Evolutionary conservation across 2,888 invertebrate species (phyloP), one percentile per base, ranked within the genome.

Genomic region (Drosophila paracracens): DNA sequence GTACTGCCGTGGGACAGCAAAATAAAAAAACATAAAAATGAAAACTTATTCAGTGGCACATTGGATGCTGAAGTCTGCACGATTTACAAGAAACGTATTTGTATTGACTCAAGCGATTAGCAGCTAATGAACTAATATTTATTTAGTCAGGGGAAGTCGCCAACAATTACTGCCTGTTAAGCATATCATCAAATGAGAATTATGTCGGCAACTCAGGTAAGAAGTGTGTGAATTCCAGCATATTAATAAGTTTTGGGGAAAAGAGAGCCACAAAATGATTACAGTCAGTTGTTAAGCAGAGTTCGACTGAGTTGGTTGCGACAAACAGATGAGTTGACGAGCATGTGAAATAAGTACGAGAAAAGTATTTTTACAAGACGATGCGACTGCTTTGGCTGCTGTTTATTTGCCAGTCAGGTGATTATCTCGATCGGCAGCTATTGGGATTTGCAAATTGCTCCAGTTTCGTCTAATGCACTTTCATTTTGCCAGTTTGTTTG

Each of bases 41-140:
- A 46, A 71, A 82, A 82, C 73, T 76, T 90, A 90, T 83, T 90
- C 86, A 89, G 65, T 89, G 68, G 86, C 70, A 88, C 88, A 88
- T 54, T 59, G 60, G 46, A 46, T 56, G 63, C 29, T 35, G 21
- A 18, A 40, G 62, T 25, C 46, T 61, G 60, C 54, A 18, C 25
- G 18, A 51, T 51, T 31, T 43, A 43, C 59, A n/a, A 48, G n/a
- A 51, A 73, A 38, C 43, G 53, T 67, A 62, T 57, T 51, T 65
- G 74, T 89, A 76, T 87, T 89, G 87, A 87, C 85, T 66, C 70
- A 80, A 84, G 70, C 69, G 76, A 90, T 87, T 87, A 87, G 65
- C 90, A 69, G 74, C 72, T 72, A 80, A 89, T 83, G 75, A 81
- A 75, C 68, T 50, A 33, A 33, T 79, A 63, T 70, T 66, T 74